Evolutionary conservation across 2,888 invertebrate genomes (phyloP).

Genomic region (Leptinotarsa haldemani): DNA sequence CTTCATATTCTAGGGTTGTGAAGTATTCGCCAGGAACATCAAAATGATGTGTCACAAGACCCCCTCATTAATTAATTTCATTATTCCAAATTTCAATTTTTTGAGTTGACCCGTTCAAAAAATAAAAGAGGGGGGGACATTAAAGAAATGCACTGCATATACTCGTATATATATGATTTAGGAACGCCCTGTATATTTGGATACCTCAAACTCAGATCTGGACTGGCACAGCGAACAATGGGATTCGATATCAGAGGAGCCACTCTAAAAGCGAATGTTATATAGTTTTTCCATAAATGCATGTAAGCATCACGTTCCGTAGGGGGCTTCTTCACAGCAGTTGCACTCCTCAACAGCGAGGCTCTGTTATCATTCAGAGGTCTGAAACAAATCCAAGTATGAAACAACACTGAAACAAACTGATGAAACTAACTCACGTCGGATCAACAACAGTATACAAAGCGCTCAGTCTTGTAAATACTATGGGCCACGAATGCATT

Average conservation of each 20-base stretch:
- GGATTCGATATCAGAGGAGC: conserved; percentile 92
- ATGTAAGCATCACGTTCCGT: conserved; percentile 95
- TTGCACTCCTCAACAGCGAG: conserved; percentile 88
- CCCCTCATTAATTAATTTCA: no score
- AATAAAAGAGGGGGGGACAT: no score
- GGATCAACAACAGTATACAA: conserved; percentile 95
- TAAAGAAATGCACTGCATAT: no score
- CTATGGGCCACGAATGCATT: conserved; percentile 94
- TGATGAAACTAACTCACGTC: conserved; percentile 72
- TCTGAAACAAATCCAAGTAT: conserved; percentile 67
- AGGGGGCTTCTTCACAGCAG: conserved; percentile 88
- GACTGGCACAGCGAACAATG: conserved; percentile 90
- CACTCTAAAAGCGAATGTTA: conserved; percentile 95
- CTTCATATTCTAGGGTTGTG: no score
- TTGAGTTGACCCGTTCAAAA: no score
- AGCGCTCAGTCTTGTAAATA: conserved; percentile 90
- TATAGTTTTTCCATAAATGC: conserved; percentile 98
- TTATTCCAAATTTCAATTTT: no score
- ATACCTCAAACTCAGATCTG: conserved; percentile 90
- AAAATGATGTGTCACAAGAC: no score
- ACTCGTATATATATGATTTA: no score
- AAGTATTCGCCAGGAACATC: no score
- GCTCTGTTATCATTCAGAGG: conserved; percentile 97
- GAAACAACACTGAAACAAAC: neutral
- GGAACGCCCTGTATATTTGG: neutral